Conservation (phyloP, 1,140 invertebrate genomes). For the Sesamia nonagrioides region DNA sequence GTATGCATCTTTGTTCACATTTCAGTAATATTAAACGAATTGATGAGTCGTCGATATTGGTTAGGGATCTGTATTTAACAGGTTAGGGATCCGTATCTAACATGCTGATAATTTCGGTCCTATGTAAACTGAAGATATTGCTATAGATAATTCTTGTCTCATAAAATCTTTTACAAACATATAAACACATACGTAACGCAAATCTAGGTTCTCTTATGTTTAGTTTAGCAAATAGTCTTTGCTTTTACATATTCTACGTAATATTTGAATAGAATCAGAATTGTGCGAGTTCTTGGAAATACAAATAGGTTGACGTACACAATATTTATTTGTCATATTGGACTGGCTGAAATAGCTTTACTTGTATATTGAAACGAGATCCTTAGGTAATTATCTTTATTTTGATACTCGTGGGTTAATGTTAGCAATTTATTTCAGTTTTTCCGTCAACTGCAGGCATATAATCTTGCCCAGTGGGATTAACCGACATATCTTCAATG, state of each 20-base stretch:
- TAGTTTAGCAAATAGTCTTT: constrained; percentile 41
- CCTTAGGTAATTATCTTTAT: constrained; percentile 29
- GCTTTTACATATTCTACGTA: constrained; percentile 37
- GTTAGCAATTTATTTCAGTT: constrained; percentile 53
- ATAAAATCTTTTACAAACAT: constrained; percentile 6
- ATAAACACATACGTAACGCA: constrained; percentile 7
- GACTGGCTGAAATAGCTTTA: constrained; percentile 1
- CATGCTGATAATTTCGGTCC: too few species aligned
- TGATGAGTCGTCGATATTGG: too few species aligned
- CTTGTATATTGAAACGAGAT: constrained; percentile 6
- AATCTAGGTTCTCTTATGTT: constrained; percentile 31
- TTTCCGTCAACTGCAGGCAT: constrained; percentile 70
- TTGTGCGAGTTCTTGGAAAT: constrained; percentile 35
- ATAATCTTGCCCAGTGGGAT: constrained; percentile 82
- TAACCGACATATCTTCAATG: constrained; percentile 85
- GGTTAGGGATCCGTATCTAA: too few species aligned
- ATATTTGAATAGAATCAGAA: constrained; percentile 38
- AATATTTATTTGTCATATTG: constrained; percentile 38
- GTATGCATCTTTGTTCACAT: too few species aligned
- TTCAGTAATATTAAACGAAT: too few species aligned
- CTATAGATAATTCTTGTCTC: too few species aligned
- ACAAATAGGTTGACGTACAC: constrained; percentile 29
- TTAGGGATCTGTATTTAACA: too few species aligned
- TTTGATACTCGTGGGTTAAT: neutral
- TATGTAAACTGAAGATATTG: too few species aligned